Base-by-base conservation (phyloP, 2,888 invertebrate genomes). In the Parnassius apollo region DNA sequence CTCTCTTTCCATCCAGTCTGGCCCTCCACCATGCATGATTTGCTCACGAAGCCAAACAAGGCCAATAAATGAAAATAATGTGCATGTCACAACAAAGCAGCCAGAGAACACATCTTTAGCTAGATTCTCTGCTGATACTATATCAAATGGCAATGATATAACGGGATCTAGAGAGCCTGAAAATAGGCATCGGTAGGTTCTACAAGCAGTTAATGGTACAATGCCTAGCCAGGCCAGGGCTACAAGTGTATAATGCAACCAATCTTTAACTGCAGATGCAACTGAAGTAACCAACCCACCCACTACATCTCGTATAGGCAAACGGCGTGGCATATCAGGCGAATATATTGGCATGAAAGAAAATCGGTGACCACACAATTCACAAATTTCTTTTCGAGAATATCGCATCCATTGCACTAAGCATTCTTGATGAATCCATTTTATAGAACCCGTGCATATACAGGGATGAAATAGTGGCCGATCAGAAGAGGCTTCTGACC, bases 341-440 rank as follows among this genome's bases (percentile, higher is more conserved):
- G 99, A 98, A 88, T 99, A 99, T 75, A 99, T 99, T 42, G 99
- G 99, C 78, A 98, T 98, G 81, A 99, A 99, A 3, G 98, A 98
- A 88, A 99, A 99, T 66, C 98, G 95, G 88, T 99, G 97, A 67
- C 98, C 98, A 86, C 99, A 99, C 69, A 99, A 90, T 86, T 99
- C 99, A 92, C 99, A 99, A 82, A 98, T 98, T 86, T 99, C 99
- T 91, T 99, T 99, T 72, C 98, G 95, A 67, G 98, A 99, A 86
- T 99, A 99, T 69, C 98, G 95, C 95, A 99, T 97, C 99, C 99
- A 99, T 91, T 99, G 99, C 76, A 98, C 96, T 68, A 99, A 93
- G 88, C 99, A 99, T 82, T 99, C 99, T 87, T 99, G 99, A 88
- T 99, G 99, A 66, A 99, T 99, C 94, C 97, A 99, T 91, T 99